phyloP scores from a whole-genome alignment of 2,797 vertebrate genomes.

The Euthynnus affinis region DNA sequence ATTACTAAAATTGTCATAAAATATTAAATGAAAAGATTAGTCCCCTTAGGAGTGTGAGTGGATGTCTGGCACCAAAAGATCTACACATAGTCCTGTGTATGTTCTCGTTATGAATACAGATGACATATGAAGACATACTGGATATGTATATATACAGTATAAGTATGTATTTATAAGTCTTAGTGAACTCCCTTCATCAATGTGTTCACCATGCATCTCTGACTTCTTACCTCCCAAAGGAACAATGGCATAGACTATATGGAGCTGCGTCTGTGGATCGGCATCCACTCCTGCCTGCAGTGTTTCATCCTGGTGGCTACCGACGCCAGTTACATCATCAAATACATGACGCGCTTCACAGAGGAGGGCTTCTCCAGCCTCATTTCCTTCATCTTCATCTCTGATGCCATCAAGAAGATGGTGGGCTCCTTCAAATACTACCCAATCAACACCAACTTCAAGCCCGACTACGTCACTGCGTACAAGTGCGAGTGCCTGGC shows the following conservation, averaged over 20 bases:
- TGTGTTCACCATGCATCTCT: conserved; percentile 1
- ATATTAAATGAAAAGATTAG: too few species aligned
- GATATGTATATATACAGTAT: too few species aligned
- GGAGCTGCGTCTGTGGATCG: conserved; percentile 98
- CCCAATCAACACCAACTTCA: conserved; percentile 95
- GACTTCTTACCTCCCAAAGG: conserved; percentile 76
- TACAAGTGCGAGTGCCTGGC: conserved; percentile 97
- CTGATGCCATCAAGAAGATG: conserved; percentile 98
- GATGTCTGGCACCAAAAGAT: too few species aligned
- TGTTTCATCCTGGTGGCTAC: conserved; percentile 94
- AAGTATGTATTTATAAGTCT: neutral
- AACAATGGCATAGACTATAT: conserved; percentile 95
- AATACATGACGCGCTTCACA: conserved; percentile 98
- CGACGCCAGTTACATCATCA: conserved; percentile 97
- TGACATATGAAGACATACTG: neutral
- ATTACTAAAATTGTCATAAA: too few species aligned
- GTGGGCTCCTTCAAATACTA: conserved; percentile 94
- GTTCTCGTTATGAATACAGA: neutral
- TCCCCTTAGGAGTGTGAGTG: too few species aligned
- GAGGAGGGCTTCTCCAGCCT: conserved; percentile 99
- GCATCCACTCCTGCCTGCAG: conserved; percentile 96
- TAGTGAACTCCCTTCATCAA: neutral
- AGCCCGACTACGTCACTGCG: conserved; percentile 92
- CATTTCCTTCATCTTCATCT: conserved; percentile 99
- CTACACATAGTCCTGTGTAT: too few species aligned